A percentile compares a stretch with the other conserved stretches of the same genome.
Conservation (phyloP, 2,888 invertebrate species). For the Bombylius discolor region DNA sequence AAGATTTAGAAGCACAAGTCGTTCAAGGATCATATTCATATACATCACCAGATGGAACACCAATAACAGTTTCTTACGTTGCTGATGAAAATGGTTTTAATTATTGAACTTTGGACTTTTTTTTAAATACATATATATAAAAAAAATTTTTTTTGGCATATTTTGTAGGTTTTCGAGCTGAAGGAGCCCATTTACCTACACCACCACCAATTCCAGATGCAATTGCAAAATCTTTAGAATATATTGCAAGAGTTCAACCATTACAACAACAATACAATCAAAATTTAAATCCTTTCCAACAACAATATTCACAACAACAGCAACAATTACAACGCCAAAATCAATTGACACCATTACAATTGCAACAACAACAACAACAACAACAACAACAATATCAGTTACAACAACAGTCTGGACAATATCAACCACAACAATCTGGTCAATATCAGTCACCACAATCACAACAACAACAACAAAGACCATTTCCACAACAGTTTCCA, state of each 20-base stretch:
- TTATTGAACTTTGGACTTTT: neutral
- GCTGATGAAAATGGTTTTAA: slow-evolving; percentile 59
- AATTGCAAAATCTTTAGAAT: slow-evolving; percentile 28
- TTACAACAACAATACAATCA: slow-evolving; percentile 20
- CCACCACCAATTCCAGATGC: slow-evolving; percentile 31
- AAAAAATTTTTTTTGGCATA: neutral
- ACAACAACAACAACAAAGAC: slow-evolving; percentile 12
- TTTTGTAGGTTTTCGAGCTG: slow-evolving; percentile 29
- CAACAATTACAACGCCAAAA: slow-evolving; percentile 18
- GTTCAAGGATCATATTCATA: slow-evolving; percentile 66
- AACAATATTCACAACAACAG: slow-evolving; percentile 23
- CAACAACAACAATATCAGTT: slow-evolving; percentile 17
- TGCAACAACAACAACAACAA: slow-evolving; percentile 14
- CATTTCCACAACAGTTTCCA: slow-evolving; percentile 17
- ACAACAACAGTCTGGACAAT: slow-evolving; percentile 27
- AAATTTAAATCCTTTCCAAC: slow-evolving; percentile 30
- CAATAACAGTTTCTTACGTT: slow-evolving; percentile 54
- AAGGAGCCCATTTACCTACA: slow-evolving; percentile 34
- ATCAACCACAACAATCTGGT: slow-evolving; percentile 22
- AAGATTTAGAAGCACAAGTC: slow-evolving; percentile 54
- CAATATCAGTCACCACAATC: slow-evolving; percentile 21
- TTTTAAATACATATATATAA: neutral
- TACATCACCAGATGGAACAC: slow-evolving; percentile 58
- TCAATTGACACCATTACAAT: slow-evolving; percentile 27
- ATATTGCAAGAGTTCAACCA: slow-evolving; percentile 25